phyloP scores from a whole-genome alignment of 2,888 invertebrate species.

The Steromphala cineraria region DNA sequence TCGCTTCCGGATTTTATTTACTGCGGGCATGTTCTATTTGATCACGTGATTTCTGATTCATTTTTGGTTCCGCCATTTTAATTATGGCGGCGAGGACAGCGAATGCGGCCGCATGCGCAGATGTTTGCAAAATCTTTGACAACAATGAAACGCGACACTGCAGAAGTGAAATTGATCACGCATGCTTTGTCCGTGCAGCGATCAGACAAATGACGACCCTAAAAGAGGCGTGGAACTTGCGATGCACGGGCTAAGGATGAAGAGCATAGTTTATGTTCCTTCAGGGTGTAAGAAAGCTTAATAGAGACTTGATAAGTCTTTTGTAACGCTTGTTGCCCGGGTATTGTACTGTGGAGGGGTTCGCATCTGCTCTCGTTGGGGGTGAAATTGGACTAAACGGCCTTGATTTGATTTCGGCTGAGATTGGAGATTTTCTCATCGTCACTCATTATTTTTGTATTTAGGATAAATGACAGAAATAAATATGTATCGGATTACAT shows the following conservation, averaged over 20 bases:
- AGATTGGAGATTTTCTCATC: too few relatives aligned
- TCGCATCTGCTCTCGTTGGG: too few relatives aligned
- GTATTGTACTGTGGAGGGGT: too few relatives aligned
- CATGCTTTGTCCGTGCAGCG: not conserved
- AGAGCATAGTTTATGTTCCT: too few relatives aligned
- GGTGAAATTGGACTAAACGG: too few relatives aligned
- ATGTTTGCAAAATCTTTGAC: conserved; percentile 15
- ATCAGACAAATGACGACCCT: conserved; percentile 1
- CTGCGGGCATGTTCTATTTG: not conserved
- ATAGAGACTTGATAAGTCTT: too few relatives aligned
- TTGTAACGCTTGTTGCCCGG: too few relatives aligned
- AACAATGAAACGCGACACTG: conserved; percentile 20
- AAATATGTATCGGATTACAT: too few relatives aligned
- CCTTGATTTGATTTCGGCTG: too few relatives aligned
- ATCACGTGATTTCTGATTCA: conserved; percentile 13
- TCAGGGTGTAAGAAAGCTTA: too few relatives aligned
- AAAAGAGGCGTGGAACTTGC: not conserved
- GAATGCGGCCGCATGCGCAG: conserved; percentile 18
- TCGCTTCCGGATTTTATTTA: conserved; percentile 4
- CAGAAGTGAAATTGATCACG: conserved; percentile 11
- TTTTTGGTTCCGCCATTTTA: not conserved
- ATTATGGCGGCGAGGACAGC: not conserved
- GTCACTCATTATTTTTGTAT: too few relatives aligned
- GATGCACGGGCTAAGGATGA: not conserved
- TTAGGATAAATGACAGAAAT: too few relatives aligned